Conservation (phyloP, 2,888 invertebrate genomes). For the Ctena decussata region DNA sequence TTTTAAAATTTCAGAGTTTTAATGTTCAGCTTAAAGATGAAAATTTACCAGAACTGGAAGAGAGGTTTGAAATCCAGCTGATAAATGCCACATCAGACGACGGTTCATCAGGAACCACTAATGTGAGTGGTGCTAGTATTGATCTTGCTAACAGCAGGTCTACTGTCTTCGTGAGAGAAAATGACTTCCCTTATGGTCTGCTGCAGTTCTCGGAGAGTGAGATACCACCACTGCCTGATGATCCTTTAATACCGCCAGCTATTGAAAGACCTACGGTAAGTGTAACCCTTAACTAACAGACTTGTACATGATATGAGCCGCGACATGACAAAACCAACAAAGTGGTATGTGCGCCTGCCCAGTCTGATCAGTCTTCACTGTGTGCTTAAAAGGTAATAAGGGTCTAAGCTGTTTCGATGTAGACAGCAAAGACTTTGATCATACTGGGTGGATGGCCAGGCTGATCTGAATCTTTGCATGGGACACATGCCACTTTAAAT, state of each 20-base stretch:
- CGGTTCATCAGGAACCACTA: conserved; percentile 81
- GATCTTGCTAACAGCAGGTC: conserved; percentile 62
- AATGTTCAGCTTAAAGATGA: conserved; percentile 78
- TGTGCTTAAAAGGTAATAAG: too few relatives aligned
- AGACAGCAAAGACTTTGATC: too few relatives aligned
- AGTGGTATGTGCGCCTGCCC: too few relatives aligned
- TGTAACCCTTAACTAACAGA: neutral
- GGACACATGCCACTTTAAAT: too few relatives aligned
- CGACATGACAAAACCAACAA: too few relatives aligned
- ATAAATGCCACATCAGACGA: conserved; percentile 74
- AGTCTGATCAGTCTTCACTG: too few relatives aligned
- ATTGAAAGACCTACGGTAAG: conserved; percentile 70
- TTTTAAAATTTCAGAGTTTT: conserved; percentile 79
- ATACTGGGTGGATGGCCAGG: too few relatives aligned
- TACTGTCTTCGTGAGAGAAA: conserved; percentile 77
- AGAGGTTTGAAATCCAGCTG: conserved; percentile 80
- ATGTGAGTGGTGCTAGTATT: conserved; percentile 85
- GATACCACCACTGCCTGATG: conserved; percentile 69
- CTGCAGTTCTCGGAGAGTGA: conserved; percentile 80
- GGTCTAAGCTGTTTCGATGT: too few relatives aligned
- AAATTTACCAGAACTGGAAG: conserved; percentile 79
- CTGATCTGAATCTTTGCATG: too few relatives aligned
- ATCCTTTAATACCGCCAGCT: conserved; percentile 73
- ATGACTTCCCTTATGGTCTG: conserved; percentile 84
- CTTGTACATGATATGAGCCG: too few relatives aligned